Evolutionary conservation across 2,888 invertebrate species (phyloP).

Genomic region (Linyphia triangularis): DNA sequence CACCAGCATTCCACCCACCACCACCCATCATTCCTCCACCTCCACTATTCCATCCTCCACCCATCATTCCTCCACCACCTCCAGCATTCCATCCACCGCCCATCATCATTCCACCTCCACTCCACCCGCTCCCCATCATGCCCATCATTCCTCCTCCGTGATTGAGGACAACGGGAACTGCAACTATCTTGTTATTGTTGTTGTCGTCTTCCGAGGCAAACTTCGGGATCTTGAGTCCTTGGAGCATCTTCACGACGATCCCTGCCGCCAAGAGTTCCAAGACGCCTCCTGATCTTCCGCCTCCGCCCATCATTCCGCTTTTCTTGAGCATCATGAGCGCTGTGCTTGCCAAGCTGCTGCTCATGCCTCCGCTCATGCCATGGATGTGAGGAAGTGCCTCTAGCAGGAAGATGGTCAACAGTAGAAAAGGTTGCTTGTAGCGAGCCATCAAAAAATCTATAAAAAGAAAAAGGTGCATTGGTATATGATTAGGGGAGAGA

Average conservation of each 20-base stretch:
- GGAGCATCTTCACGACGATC: conserved; percentile 47
- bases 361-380: background rate
- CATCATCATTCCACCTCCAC: conserved; percentile 9
- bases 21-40: conserved; percentile 3
- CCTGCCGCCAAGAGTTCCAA: conserved; percentile 51
- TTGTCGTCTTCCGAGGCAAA: background rate
- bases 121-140: conserved; percentile 17
- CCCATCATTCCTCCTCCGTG: conserved; percentile 39
- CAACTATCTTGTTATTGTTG: conserved; percentile 16
- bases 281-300: conserved; percentile 33
- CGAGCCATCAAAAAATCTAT: too few relatives aligned
- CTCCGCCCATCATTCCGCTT: background rate
- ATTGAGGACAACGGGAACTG: conserved; percentile 30
- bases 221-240: conserved; percentile 31
- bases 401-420: background rate
- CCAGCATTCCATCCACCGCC: conserved; percentile 18
- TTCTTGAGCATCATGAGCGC: conserved; percentile 27
- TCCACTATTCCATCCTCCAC: background rate
- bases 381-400: too few relatives aligned
- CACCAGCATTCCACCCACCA: background rate
- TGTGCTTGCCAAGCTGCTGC: background rate
- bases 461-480: too few relatives aligned
- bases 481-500: too few relatives aligned
- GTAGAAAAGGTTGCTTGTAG: background rate
- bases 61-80: conserved; percentile 30